Percentiles rank a stretch among this genome's conserved stretches.
phyloP scores from a whole-genome alignment of 2,797 vertebrate species.

The Schizothorax lantsangensis region DNA sequence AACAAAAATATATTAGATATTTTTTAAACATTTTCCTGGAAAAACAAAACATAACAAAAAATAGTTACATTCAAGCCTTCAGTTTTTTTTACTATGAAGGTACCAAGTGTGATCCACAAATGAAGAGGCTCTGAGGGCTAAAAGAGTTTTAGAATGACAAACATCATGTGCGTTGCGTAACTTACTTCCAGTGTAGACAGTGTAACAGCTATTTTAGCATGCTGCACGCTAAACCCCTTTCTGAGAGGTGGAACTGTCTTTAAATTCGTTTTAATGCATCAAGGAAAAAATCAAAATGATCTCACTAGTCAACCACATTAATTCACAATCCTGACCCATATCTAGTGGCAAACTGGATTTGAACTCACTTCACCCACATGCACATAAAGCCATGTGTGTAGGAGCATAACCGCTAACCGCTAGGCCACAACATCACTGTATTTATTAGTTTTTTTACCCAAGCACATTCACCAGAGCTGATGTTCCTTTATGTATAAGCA shows the following conservation, averaged over 20 bases:
- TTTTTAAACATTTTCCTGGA: too few relatives aligned
- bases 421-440: not conserved
- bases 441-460: not conserved
- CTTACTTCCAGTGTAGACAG: not conserved
- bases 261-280: not conserved
- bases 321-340: slow-evolving; percentile 20
- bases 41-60: not conserved
- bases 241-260: not conserved
- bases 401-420: not conserved
- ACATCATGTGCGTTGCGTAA: not conserved
- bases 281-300: not conserved
- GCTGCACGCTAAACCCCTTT: not conserved
- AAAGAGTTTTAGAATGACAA: not conserved
- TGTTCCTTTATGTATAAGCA: not conserved
- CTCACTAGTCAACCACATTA: not conserved
- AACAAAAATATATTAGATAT: too few relatives aligned
- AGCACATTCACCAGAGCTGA: not conserved
- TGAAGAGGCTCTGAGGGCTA: not conserved
- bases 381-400: not conserved
- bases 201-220: not conserved
- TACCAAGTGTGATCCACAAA: not conserved
- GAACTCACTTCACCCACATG: not conserved
- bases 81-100: not conserved
- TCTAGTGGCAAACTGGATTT: not conserved
- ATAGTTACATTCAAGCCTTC: not conserved